phyloP scores from a whole-genome alignment of 2,797 vertebrate species.

The Saxicola maurus region DNA sequence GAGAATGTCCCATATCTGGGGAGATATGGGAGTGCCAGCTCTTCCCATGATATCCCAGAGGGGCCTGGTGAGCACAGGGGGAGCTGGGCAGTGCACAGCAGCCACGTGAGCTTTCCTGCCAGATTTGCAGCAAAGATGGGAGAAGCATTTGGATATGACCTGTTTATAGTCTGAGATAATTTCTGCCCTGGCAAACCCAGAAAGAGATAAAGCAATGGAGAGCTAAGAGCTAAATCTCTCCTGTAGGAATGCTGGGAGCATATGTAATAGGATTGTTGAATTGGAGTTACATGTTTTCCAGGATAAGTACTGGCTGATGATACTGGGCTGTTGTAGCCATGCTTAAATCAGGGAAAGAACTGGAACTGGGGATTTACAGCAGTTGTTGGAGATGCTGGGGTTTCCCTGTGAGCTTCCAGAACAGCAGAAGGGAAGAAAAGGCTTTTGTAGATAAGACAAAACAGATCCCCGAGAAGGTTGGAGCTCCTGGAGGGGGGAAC shows the following conservation, averaged over 20 bases:
- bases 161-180: neutral
- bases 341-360: neutral
- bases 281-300: conserved; percentile 9
- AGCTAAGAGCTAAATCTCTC: conserved; percentile 34
- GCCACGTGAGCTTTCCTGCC: neutral
- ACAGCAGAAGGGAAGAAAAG: neutral
- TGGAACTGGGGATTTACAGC: neutral
- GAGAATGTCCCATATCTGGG: neutral
- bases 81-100: neutral
- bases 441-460: neutral
- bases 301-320: neutral
- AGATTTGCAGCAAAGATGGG: neutral
- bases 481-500: neutral
- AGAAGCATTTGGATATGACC: neutral
- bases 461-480: neutral
- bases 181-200: neutral
- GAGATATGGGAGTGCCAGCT: neutral
- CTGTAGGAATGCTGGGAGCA: neutral
- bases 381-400: neutral
- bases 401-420: neutral
- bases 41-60: neutral
- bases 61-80: neutral
- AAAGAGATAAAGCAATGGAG: conserved; percentile 6
- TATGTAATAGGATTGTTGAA: conserved; percentile 48
- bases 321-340: neutral